Percentiles rank a stretch among this genome's conserved stretches.
Evolutionary conservation across 2,113 vertebrate genomes (phyloP).

Genomic region (Acanthisitta chloris): DNA sequence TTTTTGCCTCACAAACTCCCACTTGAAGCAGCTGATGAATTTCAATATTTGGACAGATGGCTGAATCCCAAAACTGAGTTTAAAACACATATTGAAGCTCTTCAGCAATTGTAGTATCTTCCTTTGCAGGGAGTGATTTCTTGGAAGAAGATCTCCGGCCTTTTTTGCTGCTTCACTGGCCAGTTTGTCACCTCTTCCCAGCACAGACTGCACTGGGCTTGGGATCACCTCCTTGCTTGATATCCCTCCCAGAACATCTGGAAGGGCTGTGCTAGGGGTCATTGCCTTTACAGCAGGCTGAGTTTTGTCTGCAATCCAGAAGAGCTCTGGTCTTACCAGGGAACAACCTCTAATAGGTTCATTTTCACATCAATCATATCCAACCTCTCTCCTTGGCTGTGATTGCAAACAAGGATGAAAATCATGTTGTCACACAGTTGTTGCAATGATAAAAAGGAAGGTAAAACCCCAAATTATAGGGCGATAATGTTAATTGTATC

Average conservation of each 20-base stretch:
- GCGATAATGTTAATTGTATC: not conserved
- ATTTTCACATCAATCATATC: not conserved
- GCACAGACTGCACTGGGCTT: fast-evolving
- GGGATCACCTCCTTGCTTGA: not conserved
- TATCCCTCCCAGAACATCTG: not conserved
- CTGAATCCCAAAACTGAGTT: conserved; percentile 12
- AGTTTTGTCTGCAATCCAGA: not conserved
- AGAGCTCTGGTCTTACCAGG: not conserved
- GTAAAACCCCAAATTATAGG: not conserved
- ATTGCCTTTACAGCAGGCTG: not conserved
- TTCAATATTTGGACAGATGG: conserved; percentile 66
- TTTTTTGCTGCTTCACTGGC: not conserved
- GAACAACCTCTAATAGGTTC: not conserved
- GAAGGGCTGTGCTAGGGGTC: not conserved
- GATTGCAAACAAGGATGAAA: not conserved
- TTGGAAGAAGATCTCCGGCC: not conserved
- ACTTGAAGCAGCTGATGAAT: conserved; percentile 32
- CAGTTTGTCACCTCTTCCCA: not conserved
- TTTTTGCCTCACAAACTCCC: conserved; percentile 31
- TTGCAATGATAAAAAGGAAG: not conserved
- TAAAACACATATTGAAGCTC: conserved; percentile 24
- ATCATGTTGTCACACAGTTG: not conserved
- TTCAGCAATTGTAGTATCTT: not conserved
- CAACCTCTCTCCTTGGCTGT: not conserved
- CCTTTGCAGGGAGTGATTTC: not conserved